Evolutionary conservation across 2,113 vertebrate genomes (phyloP).

Genomic region (Gulo gulo): DNA sequence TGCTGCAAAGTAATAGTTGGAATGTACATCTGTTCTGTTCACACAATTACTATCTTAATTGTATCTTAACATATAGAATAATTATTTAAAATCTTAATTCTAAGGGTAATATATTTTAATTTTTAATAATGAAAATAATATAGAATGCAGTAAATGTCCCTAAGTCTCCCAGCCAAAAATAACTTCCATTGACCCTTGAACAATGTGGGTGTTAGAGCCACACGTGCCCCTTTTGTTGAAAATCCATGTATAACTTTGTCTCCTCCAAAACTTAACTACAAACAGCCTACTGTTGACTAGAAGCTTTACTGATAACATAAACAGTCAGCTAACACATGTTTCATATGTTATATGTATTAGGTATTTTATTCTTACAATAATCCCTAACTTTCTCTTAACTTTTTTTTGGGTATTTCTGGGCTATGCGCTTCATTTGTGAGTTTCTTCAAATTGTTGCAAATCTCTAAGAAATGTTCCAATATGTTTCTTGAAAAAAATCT

Average conservation of each 20-base stretch:
- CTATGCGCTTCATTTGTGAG: not conserved
- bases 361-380: not conserved
- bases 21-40: not conserved
- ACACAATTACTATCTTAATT: not conserved
- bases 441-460: not conserved
- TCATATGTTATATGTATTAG: not conserved
- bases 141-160: not conserved
- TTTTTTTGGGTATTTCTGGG: not conserved
- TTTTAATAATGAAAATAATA: not conserved
- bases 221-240: not conserved
- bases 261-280: not conserved
- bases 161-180: slow-evolving; percentile 3
- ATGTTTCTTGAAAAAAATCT: not conserved
- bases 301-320: not conserved
- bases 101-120: not conserved
- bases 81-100: not conserved
- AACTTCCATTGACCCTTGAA: not conserved
- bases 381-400: not conserved
- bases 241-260: not conserved
- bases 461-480: not conserved
- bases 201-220: not conserved
- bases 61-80: not conserved
- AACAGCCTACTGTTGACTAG: not conserved
- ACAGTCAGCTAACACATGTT: not conserved
- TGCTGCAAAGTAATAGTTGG: not conserved